Percentiles rank a stretch among this genome's conserved stretches.
Conservation (phyloP, 2,113 vertebrate genomes). For the Pontoporia blainvillei region DNA sequence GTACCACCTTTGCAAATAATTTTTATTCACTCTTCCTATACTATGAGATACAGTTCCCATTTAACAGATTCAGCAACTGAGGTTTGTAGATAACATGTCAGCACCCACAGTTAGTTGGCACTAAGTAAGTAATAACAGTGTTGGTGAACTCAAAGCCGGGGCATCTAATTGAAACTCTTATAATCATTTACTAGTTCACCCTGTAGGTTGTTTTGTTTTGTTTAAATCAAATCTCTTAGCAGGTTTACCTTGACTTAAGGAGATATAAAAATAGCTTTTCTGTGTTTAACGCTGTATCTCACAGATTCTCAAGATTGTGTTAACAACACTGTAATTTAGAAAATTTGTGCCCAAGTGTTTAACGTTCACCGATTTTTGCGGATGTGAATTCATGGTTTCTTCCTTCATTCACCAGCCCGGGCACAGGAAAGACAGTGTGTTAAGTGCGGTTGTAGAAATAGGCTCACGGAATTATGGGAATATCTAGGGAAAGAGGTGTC, state of each 20-base stretch:
- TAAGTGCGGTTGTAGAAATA: neutral
- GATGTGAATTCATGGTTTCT: neutral
- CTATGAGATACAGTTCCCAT: neutral
- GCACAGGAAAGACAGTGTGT: neutral
- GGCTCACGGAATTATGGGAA: neutral
- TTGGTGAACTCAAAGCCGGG: neutral
- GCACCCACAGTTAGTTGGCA: neutral
- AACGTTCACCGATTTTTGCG: neutral
- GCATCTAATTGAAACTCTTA: neutral
- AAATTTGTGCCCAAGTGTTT: neutral
- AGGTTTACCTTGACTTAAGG: neutral
- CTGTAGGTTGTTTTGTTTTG: neutral
- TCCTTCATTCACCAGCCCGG: neutral
- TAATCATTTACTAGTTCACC: neutral
- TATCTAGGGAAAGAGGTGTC: neutral
- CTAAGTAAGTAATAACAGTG: neutral
- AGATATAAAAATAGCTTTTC: neutral
- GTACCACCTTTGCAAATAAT: neutral
- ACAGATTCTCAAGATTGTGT: neutral
- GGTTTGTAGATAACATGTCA: neutral
- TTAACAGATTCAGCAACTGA: neutral
- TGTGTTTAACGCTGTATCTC: neutral
- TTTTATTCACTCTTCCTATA: neutral
- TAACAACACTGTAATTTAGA: neutral
- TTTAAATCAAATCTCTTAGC: neutral